Conservation (phyloP, 2,113 vertebrate genomes). For the Grantiella picta region DNA sequence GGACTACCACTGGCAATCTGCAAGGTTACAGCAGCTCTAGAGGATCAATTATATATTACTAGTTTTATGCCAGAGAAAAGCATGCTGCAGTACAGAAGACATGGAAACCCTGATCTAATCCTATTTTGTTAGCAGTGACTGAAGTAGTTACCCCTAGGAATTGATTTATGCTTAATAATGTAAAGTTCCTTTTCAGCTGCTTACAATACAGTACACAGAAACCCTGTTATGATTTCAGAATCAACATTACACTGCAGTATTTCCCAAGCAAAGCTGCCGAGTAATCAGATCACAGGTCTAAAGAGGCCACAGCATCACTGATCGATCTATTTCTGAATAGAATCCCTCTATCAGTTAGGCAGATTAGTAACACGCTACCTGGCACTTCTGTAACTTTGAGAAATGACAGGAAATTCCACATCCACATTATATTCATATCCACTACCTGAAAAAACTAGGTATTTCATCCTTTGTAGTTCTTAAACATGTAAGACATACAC, state of each 20-base stretch:
- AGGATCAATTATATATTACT: neutral
- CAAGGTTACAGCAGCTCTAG: neutral
- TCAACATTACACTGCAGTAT: neutral
- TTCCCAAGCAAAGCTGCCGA: neutral
- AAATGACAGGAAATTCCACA: neutral
- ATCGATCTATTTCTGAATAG: neutral
- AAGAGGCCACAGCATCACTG: neutral
- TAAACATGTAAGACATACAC: neutral
- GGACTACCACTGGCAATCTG: neutral
- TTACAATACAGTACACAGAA: neutral
- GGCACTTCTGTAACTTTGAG: neutral
- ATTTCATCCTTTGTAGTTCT: neutral
- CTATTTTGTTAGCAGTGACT: neutral
- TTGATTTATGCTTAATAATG: neutral
- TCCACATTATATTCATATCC: neutral
- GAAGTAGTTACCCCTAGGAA: neutral
- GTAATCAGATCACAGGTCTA: neutral
- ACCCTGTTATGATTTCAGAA: neutral
- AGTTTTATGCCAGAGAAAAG: neutral
- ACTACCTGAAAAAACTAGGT: neutral
- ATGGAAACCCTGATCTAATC: neutral
- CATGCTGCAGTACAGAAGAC: neutral
- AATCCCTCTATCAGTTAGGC: neutral
- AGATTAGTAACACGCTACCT: neutral
- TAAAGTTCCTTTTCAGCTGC: neutral